Percentiles rank a stretch among this genome's conserved stretches.
Evolutionary conservation across 2,113 vertebrate species (phyloP).

Genomic region (Mugil cephalus): DNA sequence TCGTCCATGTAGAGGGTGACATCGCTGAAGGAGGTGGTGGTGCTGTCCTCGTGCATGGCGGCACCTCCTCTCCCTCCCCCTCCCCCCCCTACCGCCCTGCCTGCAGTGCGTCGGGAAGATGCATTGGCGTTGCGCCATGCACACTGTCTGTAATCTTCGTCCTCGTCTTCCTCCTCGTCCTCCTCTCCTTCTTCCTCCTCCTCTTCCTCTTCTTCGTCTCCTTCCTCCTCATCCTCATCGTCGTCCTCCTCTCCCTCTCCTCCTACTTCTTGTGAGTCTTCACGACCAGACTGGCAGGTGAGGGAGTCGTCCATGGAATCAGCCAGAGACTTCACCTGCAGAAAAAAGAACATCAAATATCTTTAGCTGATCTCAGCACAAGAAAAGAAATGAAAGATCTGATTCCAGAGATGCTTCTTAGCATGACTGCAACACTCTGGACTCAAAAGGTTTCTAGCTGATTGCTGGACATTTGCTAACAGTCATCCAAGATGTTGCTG

Average conservation of each 20-base stretch:
- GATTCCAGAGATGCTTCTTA: too few species aligned
- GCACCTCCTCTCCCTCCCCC: conserved; percentile 79
- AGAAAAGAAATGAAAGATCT: too few species aligned
- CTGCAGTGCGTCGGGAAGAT: conserved; percentile 58
- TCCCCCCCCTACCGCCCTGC: conserved; percentile 56
- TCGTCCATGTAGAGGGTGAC: conserved; percentile 92
- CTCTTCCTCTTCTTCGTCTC: conserved; percentile 60
- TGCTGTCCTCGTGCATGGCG: conserved; percentile 89
- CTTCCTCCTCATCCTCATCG: conserved; percentile 75
- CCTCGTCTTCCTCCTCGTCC: conserved; percentile 72
- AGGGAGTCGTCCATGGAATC: conserved; percentile 94
- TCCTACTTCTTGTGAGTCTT: conserved; percentile 83
- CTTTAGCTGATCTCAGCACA: neutral
- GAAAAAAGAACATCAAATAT: neutral
- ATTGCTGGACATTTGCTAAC: too few species aligned
- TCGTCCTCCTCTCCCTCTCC: conserved; percentile 79
- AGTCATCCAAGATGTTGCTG: too few species aligned
- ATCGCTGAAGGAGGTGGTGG: conserved; percentile 91
- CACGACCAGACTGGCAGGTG: conserved; percentile 87
- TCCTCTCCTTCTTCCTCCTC: conserved; percentile 71
- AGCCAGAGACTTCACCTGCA: conserved; percentile 90
- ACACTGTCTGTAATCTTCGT: conserved; percentile 77
- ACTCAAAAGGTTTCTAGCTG: too few species aligned
- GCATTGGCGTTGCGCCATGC: conserved; percentile 76
- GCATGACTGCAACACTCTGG: too few species aligned